phyloP scores from a whole-genome alignment of 2,113 vertebrate genomes.

The Rhegmatorhina hoffmannsi region DNA sequence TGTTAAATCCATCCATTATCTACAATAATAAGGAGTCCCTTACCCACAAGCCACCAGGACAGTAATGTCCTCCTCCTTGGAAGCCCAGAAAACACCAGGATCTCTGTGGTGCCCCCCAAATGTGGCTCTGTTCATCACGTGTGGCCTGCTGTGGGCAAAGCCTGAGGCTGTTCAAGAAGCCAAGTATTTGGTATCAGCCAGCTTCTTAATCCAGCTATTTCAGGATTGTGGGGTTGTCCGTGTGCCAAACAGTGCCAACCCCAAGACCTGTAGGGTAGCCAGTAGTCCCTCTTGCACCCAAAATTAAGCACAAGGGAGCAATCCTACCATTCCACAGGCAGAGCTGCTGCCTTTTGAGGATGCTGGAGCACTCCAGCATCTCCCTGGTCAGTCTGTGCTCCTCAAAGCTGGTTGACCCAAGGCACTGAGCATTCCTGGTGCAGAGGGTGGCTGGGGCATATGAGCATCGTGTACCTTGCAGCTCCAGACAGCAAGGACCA shows the following conservation, averaged over 20 bases:
- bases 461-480: accelerated
- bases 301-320: neutral
- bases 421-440: neutral
- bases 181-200: neutral
- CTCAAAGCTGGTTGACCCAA: accelerated
- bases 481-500: neutral
- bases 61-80: neutral
- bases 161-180: neutral
- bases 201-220: neutral
- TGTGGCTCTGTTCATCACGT: neutral
- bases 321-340: neutral
- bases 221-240: accelerated
- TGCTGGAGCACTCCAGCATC: neutral
- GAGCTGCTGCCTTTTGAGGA: neutral
- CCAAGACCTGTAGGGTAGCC: neutral
- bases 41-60: neutral
- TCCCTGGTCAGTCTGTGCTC: neutral
- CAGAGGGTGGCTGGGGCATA: neutral
- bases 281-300: neutral
- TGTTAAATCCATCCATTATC: neutral
- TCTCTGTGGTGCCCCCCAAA: accelerated
- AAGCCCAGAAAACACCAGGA: neutral
- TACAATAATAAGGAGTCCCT: neutral
- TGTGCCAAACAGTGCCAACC: neutral
- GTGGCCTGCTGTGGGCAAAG: neutral